Base-by-base conservation (phyloP, 2,888 invertebrate genomes). In the Drosophila putrida region DNA sequence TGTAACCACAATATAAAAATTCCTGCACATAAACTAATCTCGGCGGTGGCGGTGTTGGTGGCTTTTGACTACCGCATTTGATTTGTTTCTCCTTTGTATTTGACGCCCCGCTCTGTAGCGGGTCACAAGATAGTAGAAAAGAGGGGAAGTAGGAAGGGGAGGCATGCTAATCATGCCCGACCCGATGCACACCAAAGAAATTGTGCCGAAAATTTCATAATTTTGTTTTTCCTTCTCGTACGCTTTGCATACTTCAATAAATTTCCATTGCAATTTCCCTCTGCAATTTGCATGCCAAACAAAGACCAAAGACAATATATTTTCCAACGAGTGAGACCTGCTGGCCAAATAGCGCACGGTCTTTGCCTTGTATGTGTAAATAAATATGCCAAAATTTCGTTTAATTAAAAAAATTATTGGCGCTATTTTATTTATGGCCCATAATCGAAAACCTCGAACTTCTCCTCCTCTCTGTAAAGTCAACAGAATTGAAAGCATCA, bases 21-120 rank as follows among this genome's bases (percentile, higher is more conserved):
- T 85, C 85, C 85, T 85, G 77, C 89, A 84, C 85, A 85, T 72
- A 89, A 85, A 89, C 88, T 89, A 85, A 85, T 85, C 89, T 74
- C 55, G 58, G 9, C 44, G 41, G 55, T 54, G 54, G 33, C 43
- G 20, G 10, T 55, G 53, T 60, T 71, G 54, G 10, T 51, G 60
- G 53, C 68, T 79, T 65, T 82, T 59, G 85, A 79, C 86, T 83
- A 78, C 80, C 80, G 77, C 77, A 71, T 73, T 87, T 67, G 53
- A 55, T 68, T 78, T 75, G 66, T 39, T 67, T 31, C 50, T 43
- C 38, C 66, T 28, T 64, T 61, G 61, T 54, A 47, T 65, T 75
- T 75, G 63, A 75, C 78, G 78, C 78, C 74, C 59, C 78, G 78
- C 63, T 72, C 60, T 60, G 28, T 27, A 43, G 25, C 39, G 61